Evolutionary conservation across 2,113 vertebrate species (phyloP).

Genomic region (Oryzias curvinotus): DNA sequence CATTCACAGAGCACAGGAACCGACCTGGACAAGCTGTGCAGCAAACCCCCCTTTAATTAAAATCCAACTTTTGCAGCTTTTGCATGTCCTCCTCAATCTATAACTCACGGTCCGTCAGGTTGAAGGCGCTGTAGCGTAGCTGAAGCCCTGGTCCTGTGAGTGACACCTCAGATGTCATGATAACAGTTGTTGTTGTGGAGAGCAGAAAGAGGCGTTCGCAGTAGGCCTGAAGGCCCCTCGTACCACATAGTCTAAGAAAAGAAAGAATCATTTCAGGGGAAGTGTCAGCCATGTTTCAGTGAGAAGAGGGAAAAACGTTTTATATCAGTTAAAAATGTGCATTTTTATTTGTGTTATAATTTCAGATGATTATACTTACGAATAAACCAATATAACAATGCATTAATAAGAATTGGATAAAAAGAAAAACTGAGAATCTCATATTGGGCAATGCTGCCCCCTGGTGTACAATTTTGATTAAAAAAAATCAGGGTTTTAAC

Average conservation of each 20-base stretch:
- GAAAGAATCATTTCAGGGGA: not conserved
- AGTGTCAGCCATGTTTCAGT: no score
- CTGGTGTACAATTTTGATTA: conserved; percentile 14
- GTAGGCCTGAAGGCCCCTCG: conserved; percentile 82
- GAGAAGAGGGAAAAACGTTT: no score
- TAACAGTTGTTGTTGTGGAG: conserved; percentile 74
- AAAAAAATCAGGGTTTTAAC: not conserved
- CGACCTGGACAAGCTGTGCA: conserved; percentile 86
- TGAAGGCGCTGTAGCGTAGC: conserved; percentile 86
- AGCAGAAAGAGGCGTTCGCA: conserved; percentile 81
- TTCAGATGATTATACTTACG: no score
- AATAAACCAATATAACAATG: not conserved
- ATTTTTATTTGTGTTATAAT: no score
- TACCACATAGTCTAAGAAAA: conserved; percentile 84
- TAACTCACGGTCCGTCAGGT: conserved; percentile 89
- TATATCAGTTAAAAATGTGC: no score
- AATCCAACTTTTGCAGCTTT: not conserved
- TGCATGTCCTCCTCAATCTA: not conserved
- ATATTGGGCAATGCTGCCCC: conserved; percentile 24
- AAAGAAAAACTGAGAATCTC: not conserved
- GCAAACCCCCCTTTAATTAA: not conserved
- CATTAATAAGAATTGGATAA: not conserved
- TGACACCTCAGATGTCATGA: conserved; percentile 87
- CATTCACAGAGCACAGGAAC: conserved; percentile 86
- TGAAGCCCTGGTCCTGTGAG: conserved; percentile 89